Evolutionary conservation across 2,113 vertebrate species (phyloP).

Genomic region (Bubo blakistoni): DNA sequence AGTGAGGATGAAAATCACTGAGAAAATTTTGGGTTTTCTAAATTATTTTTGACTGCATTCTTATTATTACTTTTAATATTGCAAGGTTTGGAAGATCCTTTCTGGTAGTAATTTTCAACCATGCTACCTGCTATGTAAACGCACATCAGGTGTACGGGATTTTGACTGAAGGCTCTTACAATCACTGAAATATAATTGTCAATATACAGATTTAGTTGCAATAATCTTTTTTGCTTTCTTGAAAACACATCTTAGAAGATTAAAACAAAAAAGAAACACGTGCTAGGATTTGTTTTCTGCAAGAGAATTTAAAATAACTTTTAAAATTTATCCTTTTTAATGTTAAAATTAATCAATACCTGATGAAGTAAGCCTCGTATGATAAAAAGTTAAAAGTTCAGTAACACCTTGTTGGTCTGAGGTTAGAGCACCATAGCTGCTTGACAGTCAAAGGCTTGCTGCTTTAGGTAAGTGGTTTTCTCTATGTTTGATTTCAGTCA

Average conservation of each 20-base stretch:
- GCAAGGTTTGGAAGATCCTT: background rate
- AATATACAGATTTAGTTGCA: background rate
- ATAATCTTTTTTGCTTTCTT: background rate
- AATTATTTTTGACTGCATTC: background rate
- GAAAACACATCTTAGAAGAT: background rate
- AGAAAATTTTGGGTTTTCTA: background rate
- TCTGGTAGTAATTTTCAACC: background rate
- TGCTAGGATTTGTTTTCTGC: background rate
- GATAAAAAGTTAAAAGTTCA: background rate
- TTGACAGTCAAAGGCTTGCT: background rate
- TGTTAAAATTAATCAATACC: background rate
- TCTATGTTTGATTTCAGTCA: background rate
- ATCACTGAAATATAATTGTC: background rate
- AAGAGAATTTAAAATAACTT: background rate
- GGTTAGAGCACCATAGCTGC: background rate
- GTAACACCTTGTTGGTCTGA: background rate
- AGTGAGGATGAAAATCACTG: background rate
- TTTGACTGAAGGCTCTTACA: background rate
- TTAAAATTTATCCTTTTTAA: background rate
- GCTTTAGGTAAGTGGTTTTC: background rate
- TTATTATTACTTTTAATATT: background rate
- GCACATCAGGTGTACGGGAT: no score
- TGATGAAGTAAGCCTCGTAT: background rate
- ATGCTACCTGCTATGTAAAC: background rate
- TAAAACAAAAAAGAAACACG: background rate